Base-by-base conservation (phyloP, 2,888 invertebrate species). In the Drosophila austrosaltans region DNA sequence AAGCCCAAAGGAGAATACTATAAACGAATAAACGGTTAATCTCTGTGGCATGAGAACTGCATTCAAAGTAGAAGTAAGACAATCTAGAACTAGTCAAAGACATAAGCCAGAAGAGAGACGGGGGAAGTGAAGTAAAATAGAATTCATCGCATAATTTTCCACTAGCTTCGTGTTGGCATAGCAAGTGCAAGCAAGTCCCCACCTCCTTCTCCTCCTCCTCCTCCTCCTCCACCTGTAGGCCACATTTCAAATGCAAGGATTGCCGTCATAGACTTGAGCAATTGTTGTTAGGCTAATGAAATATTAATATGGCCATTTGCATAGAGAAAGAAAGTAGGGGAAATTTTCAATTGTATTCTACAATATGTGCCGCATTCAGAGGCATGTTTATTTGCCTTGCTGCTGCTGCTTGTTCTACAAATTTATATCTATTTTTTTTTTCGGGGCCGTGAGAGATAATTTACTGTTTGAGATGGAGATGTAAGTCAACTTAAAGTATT, bases 1-100 rank as follows among this genome's bases (percentile, higher is more conserved):
- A 63, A 72, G 69, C 63, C 72, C 69, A 77, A 77, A 79, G 75
- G 64, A 63, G 72, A 75, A 75, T 75, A 36, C 36, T 8, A 36
- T 36, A 60, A 66, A 75, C 79, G 80, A 62, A 39, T 39, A 57
- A 57, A 57, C 39, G 80, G 75, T 72, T 75, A 75, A 79, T 79
- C 69, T 66, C 72, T 63, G 61, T 60, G 22, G 60, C 44, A 39
- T 28, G 12, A 39, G 57, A 39, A 39, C 36, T 39, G 57, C 57
- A 57, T 57, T 57, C 16, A 54, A 54, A 66, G 61, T 42, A 42
- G 54, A n/a, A 57, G 16, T 56, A 30, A 32, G 36, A 36, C 32
- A 36, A 28, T 56, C 57, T 57, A 32, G 57, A 48, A 48, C 48
- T 48, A 25, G 48, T 48, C 48, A 42, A 5, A 42, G 42, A 16